Evolutionary conservation across 2,888 invertebrate species (phyloP).

Genomic region (Nemapogon koenigi): DNA sequence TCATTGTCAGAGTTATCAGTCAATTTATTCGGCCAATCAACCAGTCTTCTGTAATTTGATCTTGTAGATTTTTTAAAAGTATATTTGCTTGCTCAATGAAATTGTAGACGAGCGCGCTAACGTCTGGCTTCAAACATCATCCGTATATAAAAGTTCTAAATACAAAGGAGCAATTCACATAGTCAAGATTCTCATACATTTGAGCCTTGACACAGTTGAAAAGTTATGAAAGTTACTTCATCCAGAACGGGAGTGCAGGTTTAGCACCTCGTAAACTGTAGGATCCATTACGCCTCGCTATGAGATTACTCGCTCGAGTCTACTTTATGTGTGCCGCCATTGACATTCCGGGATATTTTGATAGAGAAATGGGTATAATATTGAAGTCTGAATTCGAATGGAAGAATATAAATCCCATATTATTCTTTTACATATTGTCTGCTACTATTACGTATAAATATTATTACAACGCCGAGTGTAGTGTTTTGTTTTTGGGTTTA

Average conservation of each 20-base stretch:
- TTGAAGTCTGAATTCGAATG: background rate
- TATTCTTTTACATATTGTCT: too few relatives aligned
- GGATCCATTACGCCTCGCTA: slow-evolving; percentile 36
- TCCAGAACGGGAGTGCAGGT: slow-evolving; percentile 29
- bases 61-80: too few relatives aligned
- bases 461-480: too few relatives aligned
- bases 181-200: slow-evolving; percentile 12
- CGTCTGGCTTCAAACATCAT: background rate
- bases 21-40: too few relatives aligned
- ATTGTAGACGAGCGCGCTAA: background rate
- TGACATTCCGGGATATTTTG: slow-evolving; percentile 6
- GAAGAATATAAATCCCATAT: too few relatives aligned
- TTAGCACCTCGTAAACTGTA: slow-evolving; percentile 51
- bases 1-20: too few relatives aligned
- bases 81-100: too few relatives aligned
- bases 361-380: slow-evolving; percentile 2
- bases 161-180: background rate
- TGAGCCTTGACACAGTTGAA: slow-evolving; percentile 33
- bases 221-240: slow-evolving; percentile 44
- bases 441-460: too few relatives aligned
- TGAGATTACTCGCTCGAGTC: slow-evolving; percentile 28
- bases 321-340: slow-evolving; percentile 11
- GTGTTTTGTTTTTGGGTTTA: too few relatives aligned
- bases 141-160: too few relatives aligned
- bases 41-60: too few relatives aligned